Percentiles rank a stretch among this genome's conserved stretches.
These are phyloP conservation scores for Calonectris borealis DNA, from an alignment of 2,113 vertebrate species.

Conservation along the genomic window DNA sequence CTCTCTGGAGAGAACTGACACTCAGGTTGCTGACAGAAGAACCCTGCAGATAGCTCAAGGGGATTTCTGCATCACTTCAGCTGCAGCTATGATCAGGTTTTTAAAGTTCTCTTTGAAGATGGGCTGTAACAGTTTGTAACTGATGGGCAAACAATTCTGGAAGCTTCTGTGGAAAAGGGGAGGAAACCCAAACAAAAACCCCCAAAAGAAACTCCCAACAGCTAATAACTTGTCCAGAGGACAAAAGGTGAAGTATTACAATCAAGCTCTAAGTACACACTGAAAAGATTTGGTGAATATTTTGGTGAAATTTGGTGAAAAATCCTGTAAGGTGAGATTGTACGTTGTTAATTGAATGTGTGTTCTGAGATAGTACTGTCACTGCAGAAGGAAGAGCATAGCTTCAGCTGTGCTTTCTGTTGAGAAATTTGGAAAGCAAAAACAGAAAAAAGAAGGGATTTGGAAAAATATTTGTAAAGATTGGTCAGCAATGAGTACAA, in stretches of 20 bases:
- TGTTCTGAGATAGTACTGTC: not conserved
- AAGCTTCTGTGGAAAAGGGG: not conserved
- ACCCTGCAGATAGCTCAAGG: constrained; percentile 70
- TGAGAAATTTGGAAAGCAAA: not conserved
- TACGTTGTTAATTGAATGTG: not conserved
- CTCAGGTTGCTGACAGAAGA: constrained; percentile 71
- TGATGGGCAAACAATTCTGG: not conserved
- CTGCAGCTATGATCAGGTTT: constrained; percentile 16
- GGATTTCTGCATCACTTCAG: constrained; percentile 37
- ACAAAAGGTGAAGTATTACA: not conserved
- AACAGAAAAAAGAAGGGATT: not conserved
- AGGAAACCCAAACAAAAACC: not conserved
- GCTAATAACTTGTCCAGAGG: not conserved
- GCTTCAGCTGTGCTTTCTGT: not conserved
- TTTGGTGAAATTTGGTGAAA: not conserved
- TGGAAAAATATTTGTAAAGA: not conserved
- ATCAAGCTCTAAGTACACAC: not conserved
- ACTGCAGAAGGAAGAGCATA: not conserved
- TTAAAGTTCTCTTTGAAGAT: constrained; percentile 19
- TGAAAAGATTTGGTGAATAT: not conserved
- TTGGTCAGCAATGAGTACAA: not conserved
- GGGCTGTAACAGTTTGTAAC: not conserved
- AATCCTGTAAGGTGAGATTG: not conserved
- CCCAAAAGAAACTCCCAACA: not conserved
- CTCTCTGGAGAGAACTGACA: constrained; percentile 60